Evolutionary conservation across 1,140 invertebrate genomes (phyloP).

Genomic region (Stratiolaelaps scimitus): DNA sequence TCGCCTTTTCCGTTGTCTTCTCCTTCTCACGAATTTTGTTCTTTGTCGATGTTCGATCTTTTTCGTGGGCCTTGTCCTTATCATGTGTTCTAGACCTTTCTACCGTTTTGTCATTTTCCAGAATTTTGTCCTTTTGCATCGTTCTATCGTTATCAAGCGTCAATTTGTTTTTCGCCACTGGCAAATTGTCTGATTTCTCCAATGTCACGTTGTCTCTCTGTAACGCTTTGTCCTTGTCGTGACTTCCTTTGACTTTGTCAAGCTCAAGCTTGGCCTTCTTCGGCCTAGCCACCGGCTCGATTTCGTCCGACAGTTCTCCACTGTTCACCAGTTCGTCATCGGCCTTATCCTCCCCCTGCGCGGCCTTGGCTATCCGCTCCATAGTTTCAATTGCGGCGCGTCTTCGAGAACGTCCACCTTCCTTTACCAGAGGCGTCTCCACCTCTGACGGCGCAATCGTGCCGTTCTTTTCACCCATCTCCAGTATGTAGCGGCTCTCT

Average conservation of each 20-base stretch:
- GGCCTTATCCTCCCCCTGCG: neutral
- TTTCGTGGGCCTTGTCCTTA: too few relatives aligned
- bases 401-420: slow-evolving; percentile 10
- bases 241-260: neutral
- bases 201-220: too few relatives aligned
- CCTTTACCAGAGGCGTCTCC: neutral
- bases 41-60: too few relatives aligned
- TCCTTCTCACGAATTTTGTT: too few relatives aligned
- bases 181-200: too few relatives aligned
- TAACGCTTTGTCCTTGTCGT: neutral
- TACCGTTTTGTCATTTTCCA: too few relatives aligned
- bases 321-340: slow-evolving; percentile 7
- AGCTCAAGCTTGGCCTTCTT: slow-evolving; percentile 5
- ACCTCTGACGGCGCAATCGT: neutral
- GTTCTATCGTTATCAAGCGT: too few relatives aligned
- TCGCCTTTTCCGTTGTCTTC: too few relatives aligned
- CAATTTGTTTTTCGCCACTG: too few relatives aligned
- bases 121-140: too few relatives aligned
- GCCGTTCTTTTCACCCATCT: slow-evolving; percentile 14
- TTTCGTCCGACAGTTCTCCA: neutral
- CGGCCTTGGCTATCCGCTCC: slow-evolving; percentile 11
- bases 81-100: too few relatives aligned
- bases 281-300: neutral
- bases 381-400: slow-evolving; percentile 9
- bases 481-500: slow-evolving; percentile 21